phyloP scores from a whole-genome alignment of 2,888 invertebrate genomes.

The Pilophorus perplexus region DNA sequence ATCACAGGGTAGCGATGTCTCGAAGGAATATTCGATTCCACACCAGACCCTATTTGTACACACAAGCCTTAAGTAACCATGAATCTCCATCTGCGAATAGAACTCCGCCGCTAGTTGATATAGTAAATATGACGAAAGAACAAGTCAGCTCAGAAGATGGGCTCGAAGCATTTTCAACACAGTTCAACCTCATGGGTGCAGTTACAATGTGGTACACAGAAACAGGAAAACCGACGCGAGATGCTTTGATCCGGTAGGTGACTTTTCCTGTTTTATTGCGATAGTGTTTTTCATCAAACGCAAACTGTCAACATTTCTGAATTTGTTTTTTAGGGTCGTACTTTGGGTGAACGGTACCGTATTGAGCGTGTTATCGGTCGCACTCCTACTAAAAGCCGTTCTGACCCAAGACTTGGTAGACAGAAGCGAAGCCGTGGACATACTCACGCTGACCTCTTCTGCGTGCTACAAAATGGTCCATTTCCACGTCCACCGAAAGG shows the following conservation, averaged over 20 bases:
- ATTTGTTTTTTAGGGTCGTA: conserved; percentile 2
- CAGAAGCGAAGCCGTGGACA: conserved; percentile 42
- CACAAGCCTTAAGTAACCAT: too few species aligned
- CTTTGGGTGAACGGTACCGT: not conserved
- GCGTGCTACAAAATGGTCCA: conserved; percentile 36
- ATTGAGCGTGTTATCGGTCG: conserved; percentile 13
- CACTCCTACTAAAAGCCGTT: conserved; percentile 28
- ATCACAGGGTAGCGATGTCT: too few species aligned
- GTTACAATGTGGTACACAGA: not conserved
- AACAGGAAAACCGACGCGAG: not conserved
- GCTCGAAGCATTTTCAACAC: not conserved
- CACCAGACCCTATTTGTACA: too few species aligned
- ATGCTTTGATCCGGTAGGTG: too few species aligned
- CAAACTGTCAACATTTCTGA: too few species aligned
- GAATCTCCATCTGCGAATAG: too few species aligned
- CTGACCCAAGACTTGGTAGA: conserved; percentile 39
- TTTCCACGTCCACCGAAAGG: conserved; percentile 22
- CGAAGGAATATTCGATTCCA: too few species aligned
- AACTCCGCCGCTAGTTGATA: too few species aligned
- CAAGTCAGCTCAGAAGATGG: not conserved
- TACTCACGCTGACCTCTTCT: conserved; percentile 38
- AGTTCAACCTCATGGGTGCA: not conserved
- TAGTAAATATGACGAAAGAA: too few species aligned
- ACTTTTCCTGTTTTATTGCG: too few species aligned
- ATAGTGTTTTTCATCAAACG: too few species aligned